Evolutionary conservation across 37 sponge, comb jelly and placozoan genomes (phyloP).

Genomic region (Hormiphora californensis): DNA sequence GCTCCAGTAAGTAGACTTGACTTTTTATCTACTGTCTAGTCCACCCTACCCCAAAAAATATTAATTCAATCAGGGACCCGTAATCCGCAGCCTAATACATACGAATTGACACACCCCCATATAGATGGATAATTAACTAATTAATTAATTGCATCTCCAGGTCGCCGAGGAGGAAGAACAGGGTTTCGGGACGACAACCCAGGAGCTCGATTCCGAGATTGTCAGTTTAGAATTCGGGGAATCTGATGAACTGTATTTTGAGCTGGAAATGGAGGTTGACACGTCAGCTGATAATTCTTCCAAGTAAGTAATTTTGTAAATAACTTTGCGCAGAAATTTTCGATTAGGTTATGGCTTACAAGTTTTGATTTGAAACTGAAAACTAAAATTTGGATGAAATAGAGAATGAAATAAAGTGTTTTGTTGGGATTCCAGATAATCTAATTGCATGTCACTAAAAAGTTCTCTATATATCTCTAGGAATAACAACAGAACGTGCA

Average conservation of each 20-base stretch:
- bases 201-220: background rate
- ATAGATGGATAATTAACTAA: background rate
- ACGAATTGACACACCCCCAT: background rate
- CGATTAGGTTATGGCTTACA: no score
- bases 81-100: background rate
- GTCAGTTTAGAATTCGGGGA: background rate
- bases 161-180: background rate
- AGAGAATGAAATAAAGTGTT: no score
- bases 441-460: background rate
- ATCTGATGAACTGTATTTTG: background rate
- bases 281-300: background rate
- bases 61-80: no score
- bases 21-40: no score
- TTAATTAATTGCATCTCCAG: background rate
- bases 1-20: no score
- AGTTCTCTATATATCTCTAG: background rate
- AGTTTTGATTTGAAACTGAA: no score
- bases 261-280: slow-evolving; percentile 14
- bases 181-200: background rate
- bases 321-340: background rate
- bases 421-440: no score
- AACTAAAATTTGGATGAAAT: no score
- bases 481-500: background rate
- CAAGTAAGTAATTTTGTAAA: background rate
- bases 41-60: no score